These are phyloP conservation scores for Microcebus ravelobensis DNA, from an alignment of 2,113 vertebrate genomes.

Conservation along the genomic window DNA sequence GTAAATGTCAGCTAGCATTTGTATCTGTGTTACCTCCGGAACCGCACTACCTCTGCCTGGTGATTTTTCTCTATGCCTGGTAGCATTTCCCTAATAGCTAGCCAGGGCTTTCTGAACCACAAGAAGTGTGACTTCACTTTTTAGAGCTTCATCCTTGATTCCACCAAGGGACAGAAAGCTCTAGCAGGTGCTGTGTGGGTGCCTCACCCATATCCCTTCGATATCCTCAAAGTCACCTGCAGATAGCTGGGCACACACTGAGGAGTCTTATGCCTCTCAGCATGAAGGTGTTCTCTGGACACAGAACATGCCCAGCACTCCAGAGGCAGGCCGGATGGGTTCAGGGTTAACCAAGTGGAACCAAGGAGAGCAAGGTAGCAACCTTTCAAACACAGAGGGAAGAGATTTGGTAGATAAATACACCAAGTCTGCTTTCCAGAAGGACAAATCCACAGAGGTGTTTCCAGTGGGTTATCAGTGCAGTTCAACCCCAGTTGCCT, in stretches of 20 bases:
- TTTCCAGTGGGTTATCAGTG: background rate
- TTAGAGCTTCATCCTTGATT: background rate
- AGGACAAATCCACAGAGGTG: background rate
- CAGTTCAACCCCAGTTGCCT: background rate
- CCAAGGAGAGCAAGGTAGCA: accelerated
- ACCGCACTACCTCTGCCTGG: background rate
- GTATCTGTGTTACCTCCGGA: no score
- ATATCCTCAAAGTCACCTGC: background rate
- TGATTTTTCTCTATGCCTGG: background rate
- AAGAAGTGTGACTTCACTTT: background rate
- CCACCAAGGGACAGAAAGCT: background rate
- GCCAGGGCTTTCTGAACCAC: background rate
- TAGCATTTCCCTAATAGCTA: background rate
- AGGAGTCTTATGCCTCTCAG: background rate
- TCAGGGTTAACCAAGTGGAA: background rate
- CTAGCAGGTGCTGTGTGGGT: background rate
- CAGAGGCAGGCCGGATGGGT: background rate
- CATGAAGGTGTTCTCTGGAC: background rate
- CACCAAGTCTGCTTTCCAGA: background rate
- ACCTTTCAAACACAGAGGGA: background rate
- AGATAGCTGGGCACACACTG: background rate
- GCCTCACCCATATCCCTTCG: background rate
- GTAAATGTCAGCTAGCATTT: background rate
- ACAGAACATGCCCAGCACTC: background rate
- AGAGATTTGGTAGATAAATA: background rate